Conservation (phyloP, 2,797 vertebrate species). For the Cossypha niveicapilla region DNA sequence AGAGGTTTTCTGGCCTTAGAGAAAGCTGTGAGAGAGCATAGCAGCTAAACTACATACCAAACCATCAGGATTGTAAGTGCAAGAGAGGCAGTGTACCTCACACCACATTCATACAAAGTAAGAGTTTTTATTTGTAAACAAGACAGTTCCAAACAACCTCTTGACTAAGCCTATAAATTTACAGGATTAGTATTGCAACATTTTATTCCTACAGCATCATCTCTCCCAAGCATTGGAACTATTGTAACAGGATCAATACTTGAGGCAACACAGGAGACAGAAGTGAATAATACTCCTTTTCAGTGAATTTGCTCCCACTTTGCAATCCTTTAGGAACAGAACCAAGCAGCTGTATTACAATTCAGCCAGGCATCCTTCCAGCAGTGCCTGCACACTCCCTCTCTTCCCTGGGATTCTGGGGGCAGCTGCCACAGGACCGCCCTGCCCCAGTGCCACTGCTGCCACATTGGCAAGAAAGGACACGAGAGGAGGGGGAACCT, state of each 20-base stretch:
- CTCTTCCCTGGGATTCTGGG: rapidly evolving
- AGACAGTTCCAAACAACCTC: not conserved
- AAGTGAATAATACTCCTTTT: not conserved
- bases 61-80: not conserved
- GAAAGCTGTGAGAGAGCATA: not conserved
- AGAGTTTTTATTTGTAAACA: not conserved
- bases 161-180: not conserved
- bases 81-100: not conserved
- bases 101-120: not conserved
- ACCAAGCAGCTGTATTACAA: not conserved
- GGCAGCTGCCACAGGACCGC: not conserved
- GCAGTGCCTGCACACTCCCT: rapidly evolving
- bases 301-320: not conserved
- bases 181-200: not conserved
- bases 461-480: rapidly evolving
- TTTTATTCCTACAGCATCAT: not conserved
- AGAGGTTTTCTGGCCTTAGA: not conserved
- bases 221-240: not conserved
- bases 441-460: not conserved
- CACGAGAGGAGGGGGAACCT: not conserved
- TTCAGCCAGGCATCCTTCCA: not conserved
- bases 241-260: not conserved
- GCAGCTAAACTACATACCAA: not conserved
- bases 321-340: not conserved
- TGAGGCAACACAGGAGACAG: not conserved